phyloP scores from a whole-genome alignment of 2,888 invertebrate genomes.

The Athrips mouffetella region DNA sequence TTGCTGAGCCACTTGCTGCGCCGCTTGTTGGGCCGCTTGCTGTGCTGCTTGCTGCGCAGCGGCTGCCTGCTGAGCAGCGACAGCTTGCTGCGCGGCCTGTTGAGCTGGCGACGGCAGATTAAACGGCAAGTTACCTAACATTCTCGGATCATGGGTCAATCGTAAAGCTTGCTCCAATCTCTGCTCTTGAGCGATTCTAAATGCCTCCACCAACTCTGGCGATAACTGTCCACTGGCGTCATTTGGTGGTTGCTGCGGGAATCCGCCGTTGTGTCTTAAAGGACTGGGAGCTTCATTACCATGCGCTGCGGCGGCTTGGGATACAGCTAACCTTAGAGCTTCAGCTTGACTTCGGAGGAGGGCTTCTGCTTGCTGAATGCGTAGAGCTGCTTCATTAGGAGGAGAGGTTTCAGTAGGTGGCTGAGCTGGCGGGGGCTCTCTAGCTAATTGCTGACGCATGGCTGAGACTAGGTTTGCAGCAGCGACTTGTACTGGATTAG shows the following conservation, averaged over 20 bases:
- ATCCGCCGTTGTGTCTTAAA: constrained; percentile 70
- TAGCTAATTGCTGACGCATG: constrained; percentile 80
- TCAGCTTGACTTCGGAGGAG: constrained; percentile 91
- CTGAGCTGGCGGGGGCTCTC: constrained; percentile 79
- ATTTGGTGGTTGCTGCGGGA: constrained; percentile 58
- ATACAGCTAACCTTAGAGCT: constrained; percentile 88
- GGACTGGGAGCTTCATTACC: constrained; percentile 63
- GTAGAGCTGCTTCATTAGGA: constrained; percentile 85
- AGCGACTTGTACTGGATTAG: constrained; percentile 84
- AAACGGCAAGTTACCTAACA: constrained; percentile 88
- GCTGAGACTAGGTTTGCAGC: constrained; percentile 87
- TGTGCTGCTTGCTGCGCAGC: constrained; percentile 51
- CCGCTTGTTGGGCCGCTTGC: constrained; percentile 47
- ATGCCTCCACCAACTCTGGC: constrained; percentile 84
- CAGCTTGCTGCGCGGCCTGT: constrained; percentile 47
- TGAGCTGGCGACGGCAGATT: constrained; percentile 77
- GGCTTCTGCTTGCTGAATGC: constrained; percentile 89
- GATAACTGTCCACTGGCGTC: constrained; percentile 79
- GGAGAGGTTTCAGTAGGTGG: constrained; percentile 87
- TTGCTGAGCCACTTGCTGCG: constrained; percentile 44
- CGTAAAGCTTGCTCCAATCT: constrained; percentile 89
- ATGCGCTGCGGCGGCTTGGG: constrained; percentile 81
- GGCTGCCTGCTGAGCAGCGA: constrained; percentile 44
- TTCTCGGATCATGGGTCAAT: constrained; percentile 86
- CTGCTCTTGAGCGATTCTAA: constrained; percentile 86